Evolutionary conservation across 2,113 vertebrate genomes (phyloP).

Genomic region (Ondatra zibethicus): DNA sequence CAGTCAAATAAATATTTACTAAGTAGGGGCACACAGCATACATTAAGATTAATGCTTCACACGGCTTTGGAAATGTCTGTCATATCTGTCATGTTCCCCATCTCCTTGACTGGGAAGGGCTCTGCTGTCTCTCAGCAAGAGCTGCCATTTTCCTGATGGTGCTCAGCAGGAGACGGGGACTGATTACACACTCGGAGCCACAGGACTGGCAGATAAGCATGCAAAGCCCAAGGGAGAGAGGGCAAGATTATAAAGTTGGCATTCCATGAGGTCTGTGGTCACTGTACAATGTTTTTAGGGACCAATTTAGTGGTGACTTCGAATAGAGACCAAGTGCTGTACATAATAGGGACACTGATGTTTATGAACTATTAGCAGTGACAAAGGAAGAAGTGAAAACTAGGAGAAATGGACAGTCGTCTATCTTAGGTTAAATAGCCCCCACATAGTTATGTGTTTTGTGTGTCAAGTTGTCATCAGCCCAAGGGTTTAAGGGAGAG

Average conservation of each 20-base stretch:
- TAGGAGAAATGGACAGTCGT: conserved; percentile 56
- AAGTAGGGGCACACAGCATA: conserved; percentile 82
- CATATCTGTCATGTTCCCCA: conserved; percentile 82
- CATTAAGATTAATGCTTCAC: conserved; percentile 84
- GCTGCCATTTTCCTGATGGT: conserved; percentile 79
- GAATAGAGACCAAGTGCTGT: conserved; percentile 45
- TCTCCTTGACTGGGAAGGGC: conserved; percentile 71
- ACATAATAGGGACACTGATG: conserved; percentile 50
- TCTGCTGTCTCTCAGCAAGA: conserved; percentile 77
- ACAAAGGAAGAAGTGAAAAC: background rate
- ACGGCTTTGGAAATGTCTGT: conserved; percentile 81
- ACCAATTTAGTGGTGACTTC: conserved; percentile 71
- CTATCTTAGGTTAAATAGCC: conserved; percentile 68
- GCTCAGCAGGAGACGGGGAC: conserved; percentile 62
- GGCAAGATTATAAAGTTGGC: conserved; percentile 56
- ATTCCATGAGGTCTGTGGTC: conserved; percentile 48
- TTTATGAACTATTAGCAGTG: conserved; percentile 64
- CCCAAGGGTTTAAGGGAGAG: conserved; percentile 57
- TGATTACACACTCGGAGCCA: conserved; percentile 72
- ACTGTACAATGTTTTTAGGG: conserved; percentile 45
- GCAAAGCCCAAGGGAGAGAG: conserved; percentile 70
- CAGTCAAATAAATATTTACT: conserved; percentile 85
- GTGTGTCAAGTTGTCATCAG: conserved; percentile 75
- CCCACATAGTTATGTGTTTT: conserved; percentile 43
- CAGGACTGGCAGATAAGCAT: conserved; percentile 58